These are phyloP conservation scores for Oncopeltus fasciatus DNA, from an alignment of 1,140 invertebrate genomes.

Conservation along the genomic window DNA sequence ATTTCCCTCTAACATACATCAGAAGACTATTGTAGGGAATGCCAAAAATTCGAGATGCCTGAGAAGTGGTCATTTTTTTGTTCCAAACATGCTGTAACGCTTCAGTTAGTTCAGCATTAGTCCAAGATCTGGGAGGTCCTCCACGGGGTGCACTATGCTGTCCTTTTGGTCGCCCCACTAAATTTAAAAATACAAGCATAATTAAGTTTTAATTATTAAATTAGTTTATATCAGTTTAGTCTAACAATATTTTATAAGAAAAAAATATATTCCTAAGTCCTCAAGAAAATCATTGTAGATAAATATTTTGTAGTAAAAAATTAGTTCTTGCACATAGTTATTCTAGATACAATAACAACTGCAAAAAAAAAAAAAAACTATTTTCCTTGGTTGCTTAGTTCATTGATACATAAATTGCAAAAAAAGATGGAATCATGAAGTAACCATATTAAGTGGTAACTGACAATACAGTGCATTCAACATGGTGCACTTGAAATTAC, in stretches of 20 bases:
- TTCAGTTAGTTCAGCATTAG: constrained; percentile 74
- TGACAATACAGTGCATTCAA: too few species aligned
- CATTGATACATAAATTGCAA: too few species aligned
- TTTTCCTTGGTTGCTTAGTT: too few species aligned
- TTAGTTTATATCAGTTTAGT: not conserved
- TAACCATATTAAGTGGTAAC: too few species aligned
- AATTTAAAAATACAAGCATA: constrained; percentile 19
- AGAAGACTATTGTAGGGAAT: constrained; percentile 81
- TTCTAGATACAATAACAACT: too few species aligned
- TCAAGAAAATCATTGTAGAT: too few species aligned
- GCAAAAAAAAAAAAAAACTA: too few species aligned
- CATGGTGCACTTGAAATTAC: too few species aligned
- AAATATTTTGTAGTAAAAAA: too few species aligned
- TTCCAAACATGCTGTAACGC: constrained; percentile 82
- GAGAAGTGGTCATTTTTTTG: constrained; percentile 86
- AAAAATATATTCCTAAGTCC: not conserved
- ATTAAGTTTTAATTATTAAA: not conserved
- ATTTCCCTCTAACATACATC: constrained; percentile 85
- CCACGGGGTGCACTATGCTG: constrained; percentile 77
- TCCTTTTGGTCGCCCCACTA: constrained; percentile 58
- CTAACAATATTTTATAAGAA: not conserved
- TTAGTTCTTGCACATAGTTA: too few species aligned
- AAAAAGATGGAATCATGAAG: too few species aligned
- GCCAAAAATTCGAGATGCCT: constrained; percentile 74
- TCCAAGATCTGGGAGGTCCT: constrained; percentile 77